Percentiles rank a stretch among this genome's conserved stretches.
Evolutionary conservation across 1,140 invertebrate species (phyloP).

Genomic region (Pectinophora gossypiella): DNA sequence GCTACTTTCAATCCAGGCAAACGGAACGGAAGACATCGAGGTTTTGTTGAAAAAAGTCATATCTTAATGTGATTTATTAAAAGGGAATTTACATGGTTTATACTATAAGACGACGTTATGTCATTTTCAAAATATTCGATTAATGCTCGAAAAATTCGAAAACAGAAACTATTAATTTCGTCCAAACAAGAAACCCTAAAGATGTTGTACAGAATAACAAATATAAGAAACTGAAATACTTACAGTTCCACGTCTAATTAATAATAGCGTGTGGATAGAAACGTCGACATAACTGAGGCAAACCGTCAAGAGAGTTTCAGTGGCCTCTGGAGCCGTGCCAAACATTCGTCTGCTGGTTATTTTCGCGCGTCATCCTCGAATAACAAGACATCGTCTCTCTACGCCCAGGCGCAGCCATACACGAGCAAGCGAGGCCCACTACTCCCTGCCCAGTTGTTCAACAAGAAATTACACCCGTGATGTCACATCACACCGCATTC

Average conservation of each 20-base stretch:
- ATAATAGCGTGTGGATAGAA: constrained; percentile 16
- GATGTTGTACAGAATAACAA: no score
- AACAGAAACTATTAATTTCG: no score
- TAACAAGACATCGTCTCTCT: constrained; percentile 36
- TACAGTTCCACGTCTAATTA: constrained; percentile 6
- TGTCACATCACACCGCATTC: constrained; percentile 2
- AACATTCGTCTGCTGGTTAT: constrained; percentile 57
- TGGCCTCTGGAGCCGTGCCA: constrained; percentile 60
- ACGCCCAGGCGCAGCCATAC: not conserved
- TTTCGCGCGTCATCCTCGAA: constrained; percentile 56
- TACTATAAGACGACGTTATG: no score
- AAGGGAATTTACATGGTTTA: no score
- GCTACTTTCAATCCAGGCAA: no score
- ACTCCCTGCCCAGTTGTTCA: not conserved
- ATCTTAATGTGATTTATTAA: no score
- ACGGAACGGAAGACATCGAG: no score
- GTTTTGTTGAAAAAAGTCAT: no score
- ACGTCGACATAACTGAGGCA: constrained; percentile 27
- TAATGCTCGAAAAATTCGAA: no score
- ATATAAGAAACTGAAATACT: no score
- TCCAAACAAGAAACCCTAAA: no score
- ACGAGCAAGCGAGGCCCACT: not conserved
- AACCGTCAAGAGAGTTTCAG: constrained; percentile 42
- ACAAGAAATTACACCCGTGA: constrained; percentile 8
- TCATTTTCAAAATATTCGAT: no score